Evolutionary conservation across 1,140 invertebrate species (phyloP), one percentile per base, ranked within the genome.

Genomic region (Lucilia sericata): DNA sequence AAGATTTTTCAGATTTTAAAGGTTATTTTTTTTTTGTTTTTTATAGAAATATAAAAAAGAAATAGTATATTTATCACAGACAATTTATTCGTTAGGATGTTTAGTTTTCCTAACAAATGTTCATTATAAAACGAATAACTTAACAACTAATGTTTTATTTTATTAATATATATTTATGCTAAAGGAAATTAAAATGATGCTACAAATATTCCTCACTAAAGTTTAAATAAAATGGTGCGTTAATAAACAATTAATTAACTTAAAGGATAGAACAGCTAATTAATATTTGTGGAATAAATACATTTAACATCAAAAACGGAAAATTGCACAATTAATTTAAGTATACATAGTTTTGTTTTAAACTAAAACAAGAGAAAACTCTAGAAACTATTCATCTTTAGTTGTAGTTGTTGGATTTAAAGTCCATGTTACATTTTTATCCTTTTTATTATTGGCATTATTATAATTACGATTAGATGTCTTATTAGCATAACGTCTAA

Each of bases 401-500:
- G 36, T 25, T 49, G 42, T 13, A 19, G 76, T 19, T 25, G 42
- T 49, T 2, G 76, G 34, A 55, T 89, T 88, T 82, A 90, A 70
- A 10, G 88, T 90, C 89, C 89, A 90, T 80, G 86, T 89, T 21
- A 90, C 86, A 84, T 85, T 88, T 51, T 85, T 47, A 13, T 87
- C 87, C 74, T 90, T 90, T 42, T 85, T 82, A 5, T n/a, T n/a
- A 5, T 70, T 83, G n/a, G 82, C 78, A 10, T 83, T 84, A 70
- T 87, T 87, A 42, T 34, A 70, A 80, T 88, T 88, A 30, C 88
- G 86, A 86, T 88, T 90, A 81, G 60, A 34, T 21, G 84, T 74
- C 55, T 90, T 30, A 30, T 30, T 90, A 3, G 81, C 49, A 78
- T 88, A 84, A 8, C 89, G 88, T 8, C 88, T 85, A 82, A 90